Evolutionary conservation across 1,140 invertebrate genomes (phyloP).

Genomic region (Zaprionus lachaisei): DNA sequence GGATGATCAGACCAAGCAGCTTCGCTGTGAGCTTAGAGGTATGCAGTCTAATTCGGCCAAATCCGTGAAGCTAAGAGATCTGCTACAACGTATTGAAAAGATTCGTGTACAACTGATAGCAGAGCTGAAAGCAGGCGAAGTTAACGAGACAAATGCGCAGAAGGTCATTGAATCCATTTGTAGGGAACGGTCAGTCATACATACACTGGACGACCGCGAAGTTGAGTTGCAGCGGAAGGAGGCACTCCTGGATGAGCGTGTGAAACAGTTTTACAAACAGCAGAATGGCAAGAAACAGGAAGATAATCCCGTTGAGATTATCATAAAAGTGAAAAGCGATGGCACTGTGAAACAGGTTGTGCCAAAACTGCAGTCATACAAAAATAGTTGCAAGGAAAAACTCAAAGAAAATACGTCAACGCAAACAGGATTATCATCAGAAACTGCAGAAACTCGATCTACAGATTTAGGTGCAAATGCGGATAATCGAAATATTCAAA

Average conservation of each 20-base stretch:
- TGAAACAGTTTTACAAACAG: conserved; percentile 58
- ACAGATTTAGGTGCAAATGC: neutral
- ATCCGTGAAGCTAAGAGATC: conserved; percentile 48
- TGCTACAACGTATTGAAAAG: conserved; percentile 67
- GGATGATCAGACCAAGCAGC: conserved; percentile 73
- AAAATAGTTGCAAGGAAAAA: conserved; percentile 13
- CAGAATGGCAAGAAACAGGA: conserved; percentile 16
- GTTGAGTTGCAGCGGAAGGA: conserved; percentile 69
- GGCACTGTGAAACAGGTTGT: conserved; percentile 60
- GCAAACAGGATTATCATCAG: neutral
- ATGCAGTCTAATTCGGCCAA: conserved; percentile 53
- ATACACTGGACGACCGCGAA: conserved; percentile 53
- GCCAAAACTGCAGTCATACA: conserved; percentile 35
- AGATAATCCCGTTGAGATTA: conserved; percentile 68
- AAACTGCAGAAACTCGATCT: neutral
- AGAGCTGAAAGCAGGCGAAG: conserved; percentile 61
- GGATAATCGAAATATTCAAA: neutral
- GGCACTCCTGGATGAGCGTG: conserved; percentile 65
- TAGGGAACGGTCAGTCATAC: conserved; percentile 59
- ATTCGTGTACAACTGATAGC: conserved; percentile 58
- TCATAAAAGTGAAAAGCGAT: conserved; percentile 74
- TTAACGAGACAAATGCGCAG: conserved; percentile 49
- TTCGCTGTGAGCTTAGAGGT: conserved; percentile 61
- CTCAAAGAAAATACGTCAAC: neutral
- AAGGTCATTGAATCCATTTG: conserved; percentile 66